Evolutionary conservation across 2,113 vertebrate species (phyloP).

Genomic region (Odontophorus gujanensis): DNA sequence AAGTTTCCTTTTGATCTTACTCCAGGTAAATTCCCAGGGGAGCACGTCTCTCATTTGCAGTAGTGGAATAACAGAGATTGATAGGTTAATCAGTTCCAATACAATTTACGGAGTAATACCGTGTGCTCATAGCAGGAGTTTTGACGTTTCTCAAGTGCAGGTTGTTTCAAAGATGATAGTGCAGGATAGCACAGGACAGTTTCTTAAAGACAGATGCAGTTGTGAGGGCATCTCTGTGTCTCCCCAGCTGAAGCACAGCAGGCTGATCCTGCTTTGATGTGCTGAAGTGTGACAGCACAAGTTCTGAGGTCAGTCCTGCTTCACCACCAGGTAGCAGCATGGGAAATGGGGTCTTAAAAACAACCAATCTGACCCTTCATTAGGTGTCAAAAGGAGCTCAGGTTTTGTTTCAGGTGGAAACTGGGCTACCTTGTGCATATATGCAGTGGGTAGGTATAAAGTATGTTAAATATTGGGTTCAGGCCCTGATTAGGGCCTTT

Average conservation of each 20-base stretch:
- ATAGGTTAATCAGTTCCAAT: slow-evolving; percentile 41
- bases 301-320: neutral
- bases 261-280: neutral
- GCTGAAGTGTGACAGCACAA: neutral
- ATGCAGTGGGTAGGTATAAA: slow-evolving; percentile 1
- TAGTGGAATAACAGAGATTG: slow-evolving; percentile 28
- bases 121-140: neutral
- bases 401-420: neutral
- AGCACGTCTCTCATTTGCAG: neutral
- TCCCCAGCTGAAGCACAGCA: neutral
- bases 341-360: neutral
- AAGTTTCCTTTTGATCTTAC: slow-evolving; percentile 30
- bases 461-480: slow-evolving; percentile 37
- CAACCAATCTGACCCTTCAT: neutral
- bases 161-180: neutral
- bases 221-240: neutral
- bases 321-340: neutral
- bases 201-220: slow-evolving; percentile 26
- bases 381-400: neutral
- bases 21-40: slow-evolving; percentile 10
- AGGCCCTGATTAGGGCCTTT: slow-evolving; percentile 40
- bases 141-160: neutral
- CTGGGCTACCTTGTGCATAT: neutral
- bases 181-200: neutral
- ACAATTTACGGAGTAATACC: neutral